phyloP scores from a whole-genome alignment of 2,888 invertebrate species.

The Eupeodes luniger region DNA sequence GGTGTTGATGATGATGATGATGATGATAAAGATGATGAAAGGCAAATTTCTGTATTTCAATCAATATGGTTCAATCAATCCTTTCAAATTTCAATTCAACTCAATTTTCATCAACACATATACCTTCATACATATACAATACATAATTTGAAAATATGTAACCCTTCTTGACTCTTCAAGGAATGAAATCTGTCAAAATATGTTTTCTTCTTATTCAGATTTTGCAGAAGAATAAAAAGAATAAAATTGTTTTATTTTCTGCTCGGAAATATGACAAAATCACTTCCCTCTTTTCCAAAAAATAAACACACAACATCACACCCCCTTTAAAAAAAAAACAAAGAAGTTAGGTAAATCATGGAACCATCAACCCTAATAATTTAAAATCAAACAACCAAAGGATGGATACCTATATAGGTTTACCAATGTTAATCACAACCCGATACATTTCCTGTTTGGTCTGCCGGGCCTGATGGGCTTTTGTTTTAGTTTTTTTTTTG shows the following conservation, averaged over 20 bases:
- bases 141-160: constrained; percentile 7
- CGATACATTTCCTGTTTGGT: constrained; percentile 64
- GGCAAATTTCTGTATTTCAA: constrained; percentile 15
- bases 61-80: constrained; percentile 18
- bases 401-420: constrained; percentile 38
- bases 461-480: constrained; percentile 26
- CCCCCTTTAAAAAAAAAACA: background rate
- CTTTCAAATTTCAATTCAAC: background rate
- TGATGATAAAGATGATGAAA: background rate
- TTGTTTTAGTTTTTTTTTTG: constrained; percentile 34
- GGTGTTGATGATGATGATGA: no score
- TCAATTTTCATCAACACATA: constrained; percentile 27
- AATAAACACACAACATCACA: background rate
- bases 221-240: background rate
- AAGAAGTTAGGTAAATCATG: background rate
- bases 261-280: constrained; percentile 51
- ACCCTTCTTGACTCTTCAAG: background rate
- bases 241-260: background rate
- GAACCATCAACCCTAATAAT: constrained; percentile 37
- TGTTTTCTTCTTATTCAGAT: background rate
- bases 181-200: constrained; percentile 42
- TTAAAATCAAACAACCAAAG: constrained; percentile 66
- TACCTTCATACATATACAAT: no score
- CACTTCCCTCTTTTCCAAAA: constrained; percentile 22
- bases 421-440: constrained; percentile 63